A percentile compares a stretch with the other conserved stretches of the same genome.
phyloP scores from a whole-genome alignment of 2,888 invertebrate genomes.

The Cheilosia vulpina region DNA sequence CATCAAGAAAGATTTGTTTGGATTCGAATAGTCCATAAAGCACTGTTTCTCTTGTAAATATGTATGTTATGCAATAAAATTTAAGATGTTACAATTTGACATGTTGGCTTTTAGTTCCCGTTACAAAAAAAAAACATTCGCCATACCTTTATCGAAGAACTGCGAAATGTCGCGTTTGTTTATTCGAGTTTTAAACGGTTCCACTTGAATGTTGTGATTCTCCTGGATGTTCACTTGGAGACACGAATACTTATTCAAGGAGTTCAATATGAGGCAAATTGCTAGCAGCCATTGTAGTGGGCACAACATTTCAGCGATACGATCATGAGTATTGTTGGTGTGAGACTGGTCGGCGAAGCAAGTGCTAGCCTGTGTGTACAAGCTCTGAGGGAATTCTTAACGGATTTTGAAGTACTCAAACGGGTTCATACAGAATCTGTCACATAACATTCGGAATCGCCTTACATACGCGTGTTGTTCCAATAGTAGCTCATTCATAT shows the following conservation, averaged over 20 bases:
- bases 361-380: background rate
- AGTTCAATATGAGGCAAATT: conserved; percentile 20
- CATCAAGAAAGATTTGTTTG: conserved; percentile 93
- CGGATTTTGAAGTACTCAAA: conserved; percentile 2
- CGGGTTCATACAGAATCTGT: background rate
- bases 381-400: background rate
- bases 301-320: conserved; percentile 24
- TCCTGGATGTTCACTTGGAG: conserved; percentile 79
- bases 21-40: conserved; percentile 83
- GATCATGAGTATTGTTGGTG: conserved; percentile 24
- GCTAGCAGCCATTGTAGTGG: conserved; percentile 1
- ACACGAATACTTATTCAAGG: conserved; percentile 33
- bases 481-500: too few relatives aligned
- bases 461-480: too few relatives aligned
- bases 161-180: conserved; percentile 79
- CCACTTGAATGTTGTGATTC: conserved; percentile 76
- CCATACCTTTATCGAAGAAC: conserved; percentile 80
- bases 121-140: conserved; percentile 12
- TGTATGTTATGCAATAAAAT: conserved; percentile 33
- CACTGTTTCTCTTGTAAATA: conserved; percentile 39
- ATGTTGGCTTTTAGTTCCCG: conserved; percentile 2
- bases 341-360: conserved; percentile 14
- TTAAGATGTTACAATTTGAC: background rate
- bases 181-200: conserved; percentile 77
- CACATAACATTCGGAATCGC: background rate